Percentiles rank a stretch among this genome's conserved stretches.
Evolutionary conservation across 2,797 vertebrate genomes (phyloP).

Genomic region (Percopsis omiscomaycus): DNA sequence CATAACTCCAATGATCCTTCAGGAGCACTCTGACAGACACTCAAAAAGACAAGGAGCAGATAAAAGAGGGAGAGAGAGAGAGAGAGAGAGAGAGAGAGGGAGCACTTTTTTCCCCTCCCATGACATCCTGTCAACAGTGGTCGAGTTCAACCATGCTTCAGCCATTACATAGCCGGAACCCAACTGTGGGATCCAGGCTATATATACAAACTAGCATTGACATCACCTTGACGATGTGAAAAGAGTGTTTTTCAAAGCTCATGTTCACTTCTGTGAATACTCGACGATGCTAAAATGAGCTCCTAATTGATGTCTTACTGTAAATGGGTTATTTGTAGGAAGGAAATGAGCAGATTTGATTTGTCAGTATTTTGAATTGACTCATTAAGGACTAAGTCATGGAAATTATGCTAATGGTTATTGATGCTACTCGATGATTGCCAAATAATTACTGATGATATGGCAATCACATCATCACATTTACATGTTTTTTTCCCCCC

Average conservation of each 20-base stretch:
- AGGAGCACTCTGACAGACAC: constrained; percentile 45
- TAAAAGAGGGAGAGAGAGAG: constrained; percentile 38
- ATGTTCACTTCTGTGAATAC: background rate
- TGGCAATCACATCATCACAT: constrained; percentile 65
- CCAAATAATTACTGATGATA: constrained; percentile 74
- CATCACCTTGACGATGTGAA: constrained; percentile 1
- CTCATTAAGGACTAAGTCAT: constrained; percentile 65
- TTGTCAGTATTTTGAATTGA: constrained; percentile 62
- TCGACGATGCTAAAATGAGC: constrained; percentile 7
- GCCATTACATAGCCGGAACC: constrained; percentile 54
- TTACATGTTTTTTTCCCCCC: constrained; percentile 56
- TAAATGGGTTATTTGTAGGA: constrained; percentile 34
- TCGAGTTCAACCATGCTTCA: constrained; percentile 49
- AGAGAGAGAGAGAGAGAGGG: constrained; percentile 12
- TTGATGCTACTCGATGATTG: constrained; percentile 71
- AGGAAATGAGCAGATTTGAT: constrained; percentile 70
- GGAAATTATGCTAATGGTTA: constrained; percentile 73
- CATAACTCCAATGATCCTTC: constrained; percentile 44
- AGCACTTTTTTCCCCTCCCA: constrained; percentile 51
- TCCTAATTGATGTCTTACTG: constrained; percentile 17
- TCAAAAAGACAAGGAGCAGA: constrained; percentile 44
- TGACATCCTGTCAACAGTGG: constrained; percentile 60
- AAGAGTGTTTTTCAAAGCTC: background rate
- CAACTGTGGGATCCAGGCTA: constrained; percentile 32
- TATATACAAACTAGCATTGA: constrained; percentile 7